Conservation (phyloP, 30 jellyfish, hydroid and myxozoan genomes). For the Haliclystus octoradiatus region DNA sequence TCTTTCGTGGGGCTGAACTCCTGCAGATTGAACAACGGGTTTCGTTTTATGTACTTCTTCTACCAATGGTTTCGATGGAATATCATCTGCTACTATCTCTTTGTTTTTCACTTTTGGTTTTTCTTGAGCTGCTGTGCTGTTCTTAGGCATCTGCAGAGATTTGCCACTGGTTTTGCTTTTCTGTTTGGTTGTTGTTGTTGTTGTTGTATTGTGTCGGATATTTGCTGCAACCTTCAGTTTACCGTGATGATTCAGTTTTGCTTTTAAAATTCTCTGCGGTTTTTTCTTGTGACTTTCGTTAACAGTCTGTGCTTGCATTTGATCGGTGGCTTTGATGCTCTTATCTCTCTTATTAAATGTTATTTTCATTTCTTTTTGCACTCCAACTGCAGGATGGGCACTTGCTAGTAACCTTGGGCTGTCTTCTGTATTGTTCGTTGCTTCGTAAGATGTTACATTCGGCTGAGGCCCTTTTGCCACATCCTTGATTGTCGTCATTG, state of each 20-base stretch:
- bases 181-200: constrained; percentile 2
- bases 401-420: not conserved
- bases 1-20: not conserved
- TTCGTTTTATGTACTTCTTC: not conserved
- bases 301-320: not conserved
- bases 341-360: not conserved
- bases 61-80: not conserved
- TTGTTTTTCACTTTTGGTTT: too few species aligned
- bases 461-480: not conserved
- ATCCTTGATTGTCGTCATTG: not conserved
- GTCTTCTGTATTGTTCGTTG: not conserved
- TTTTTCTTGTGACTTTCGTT: not conserved
- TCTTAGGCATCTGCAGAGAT: not conserved
- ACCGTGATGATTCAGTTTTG: not conserved
- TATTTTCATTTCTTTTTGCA: not conserved
- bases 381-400: not conserved
- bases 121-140: constrained; percentile 1
- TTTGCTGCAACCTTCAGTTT: not conserved
- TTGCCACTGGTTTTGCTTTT: constrained; percentile 3
- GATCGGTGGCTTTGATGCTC: not conserved
- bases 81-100: not conserved
- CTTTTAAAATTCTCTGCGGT: not conserved
- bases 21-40: not conserved
- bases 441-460: not conserved
- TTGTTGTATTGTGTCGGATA: not conserved